Conservation (phyloP, 2,113 vertebrate genomes). For the Brevimyrus niger region DNA sequence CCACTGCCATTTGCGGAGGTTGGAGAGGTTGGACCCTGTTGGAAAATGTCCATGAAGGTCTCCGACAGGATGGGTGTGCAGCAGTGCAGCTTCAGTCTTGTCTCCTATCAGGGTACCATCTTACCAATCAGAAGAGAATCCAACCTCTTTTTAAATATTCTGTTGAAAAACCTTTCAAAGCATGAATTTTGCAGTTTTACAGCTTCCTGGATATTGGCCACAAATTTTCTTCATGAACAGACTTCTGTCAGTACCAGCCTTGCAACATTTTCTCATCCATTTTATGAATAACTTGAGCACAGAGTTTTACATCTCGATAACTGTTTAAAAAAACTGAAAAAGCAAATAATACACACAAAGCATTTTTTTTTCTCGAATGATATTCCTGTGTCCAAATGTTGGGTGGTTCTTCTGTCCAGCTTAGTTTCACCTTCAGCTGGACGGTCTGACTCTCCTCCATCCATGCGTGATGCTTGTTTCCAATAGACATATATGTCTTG, state of each 20-base stretch:
- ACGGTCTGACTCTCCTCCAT: not conserved
- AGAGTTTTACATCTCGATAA: not conserved
- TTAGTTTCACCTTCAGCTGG: not conserved
- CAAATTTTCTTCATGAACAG: not conserved
- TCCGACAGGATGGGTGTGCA: slow-evolving; percentile 63
- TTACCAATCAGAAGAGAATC: not conserved
- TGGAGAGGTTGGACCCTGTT: slow-evolving; percentile 56
- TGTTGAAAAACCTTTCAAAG: not conserved
- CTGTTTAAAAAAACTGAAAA: not conserved
- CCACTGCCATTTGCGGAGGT: slow-evolving; percentile 65
- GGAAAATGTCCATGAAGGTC: slow-evolving; percentile 52
- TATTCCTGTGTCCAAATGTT: not conserved
- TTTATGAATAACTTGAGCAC: not conserved
- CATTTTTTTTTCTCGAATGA: not conserved
- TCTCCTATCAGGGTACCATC: not conserved
- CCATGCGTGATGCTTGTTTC: not conserved
- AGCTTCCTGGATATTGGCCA: not conserved
- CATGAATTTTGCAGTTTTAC: not conserved
- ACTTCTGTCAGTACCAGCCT: not conserved
- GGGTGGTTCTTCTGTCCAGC: not conserved
- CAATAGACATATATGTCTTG: not conserved
- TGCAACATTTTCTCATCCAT: not conserved
- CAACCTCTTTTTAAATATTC: not conserved
- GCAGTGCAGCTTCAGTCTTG: not conserved
- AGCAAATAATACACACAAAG: not conserved